Evolutionary conservation across 1,140 invertebrate species (phyloP).

Genomic region (Cyclina sinensis): DNA sequence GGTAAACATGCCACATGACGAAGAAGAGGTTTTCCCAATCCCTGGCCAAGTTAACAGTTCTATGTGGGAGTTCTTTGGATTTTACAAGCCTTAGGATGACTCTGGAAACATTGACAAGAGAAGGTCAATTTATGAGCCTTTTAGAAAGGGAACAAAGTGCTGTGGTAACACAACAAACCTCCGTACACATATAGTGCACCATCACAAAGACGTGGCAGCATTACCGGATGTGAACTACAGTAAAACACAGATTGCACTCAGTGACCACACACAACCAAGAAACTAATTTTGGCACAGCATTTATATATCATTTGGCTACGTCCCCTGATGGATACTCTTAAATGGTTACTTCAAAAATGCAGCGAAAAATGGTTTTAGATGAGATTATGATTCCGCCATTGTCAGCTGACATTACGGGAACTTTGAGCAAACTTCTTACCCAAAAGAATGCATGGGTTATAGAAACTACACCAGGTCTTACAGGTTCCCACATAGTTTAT

Average conservation of each 20-base stretch:
- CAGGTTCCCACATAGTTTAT: background rate
- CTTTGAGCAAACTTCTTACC: background rate
- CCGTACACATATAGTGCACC: constrained; percentile 61
- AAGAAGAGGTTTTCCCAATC: constrained; percentile 59
- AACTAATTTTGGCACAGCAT: background rate
- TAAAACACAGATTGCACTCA: background rate
- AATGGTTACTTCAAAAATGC: background rate
- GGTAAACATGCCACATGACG: constrained; percentile 16
- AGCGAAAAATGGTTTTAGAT: background rate
- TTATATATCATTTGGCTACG: background rate
- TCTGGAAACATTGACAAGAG: constrained; percentile 70
- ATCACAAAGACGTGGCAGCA: constrained; percentile 35
- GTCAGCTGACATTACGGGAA: background rate
- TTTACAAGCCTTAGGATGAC: constrained; percentile 70
- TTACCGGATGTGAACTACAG: constrained; percentile 11
- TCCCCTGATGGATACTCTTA: background rate
- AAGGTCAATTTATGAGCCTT: constrained; percentile 71
- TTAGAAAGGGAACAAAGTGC: constrained; percentile 61
- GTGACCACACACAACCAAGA: background rate
- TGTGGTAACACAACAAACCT: constrained; percentile 74
- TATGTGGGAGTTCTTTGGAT: constrained; percentile 74
- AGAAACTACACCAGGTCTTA: background rate
- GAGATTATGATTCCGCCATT: constrained; percentile 16
- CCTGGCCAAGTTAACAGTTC: constrained; percentile 72
- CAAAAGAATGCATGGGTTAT: background rate